Conservation (phyloP, 2,888 invertebrate species). For the Campoplex nolae region DNA sequence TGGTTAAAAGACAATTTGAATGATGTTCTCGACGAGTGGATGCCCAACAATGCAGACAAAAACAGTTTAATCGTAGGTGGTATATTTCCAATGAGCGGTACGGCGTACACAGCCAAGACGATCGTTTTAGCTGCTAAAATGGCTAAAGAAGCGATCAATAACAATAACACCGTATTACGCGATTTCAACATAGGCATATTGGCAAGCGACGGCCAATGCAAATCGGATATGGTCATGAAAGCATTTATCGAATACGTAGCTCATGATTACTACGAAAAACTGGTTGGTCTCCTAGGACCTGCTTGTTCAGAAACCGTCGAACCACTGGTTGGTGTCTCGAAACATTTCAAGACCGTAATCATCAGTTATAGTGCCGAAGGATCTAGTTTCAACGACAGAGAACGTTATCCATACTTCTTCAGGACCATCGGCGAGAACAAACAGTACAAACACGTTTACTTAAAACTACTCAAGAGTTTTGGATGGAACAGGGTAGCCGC, state of each 20-base stretch:
- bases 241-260: constrained; percentile 90
- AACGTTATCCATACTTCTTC: constrained; percentile 92
- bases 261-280: constrained; percentile 85
- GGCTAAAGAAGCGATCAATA: constrained; percentile 89
- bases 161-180: constrained; percentile 86
- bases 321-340: constrained; percentile 91
- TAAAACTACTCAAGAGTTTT: constrained; percentile 86
- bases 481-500: constrained; percentile 91
- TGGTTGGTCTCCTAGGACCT: constrained; percentile 91
- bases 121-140: constrained; percentile 87
- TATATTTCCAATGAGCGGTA: constrained; percentile 89
- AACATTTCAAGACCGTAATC: constrained; percentile 89
- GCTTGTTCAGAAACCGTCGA: constrained; percentile 93
- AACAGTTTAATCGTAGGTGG: constrained; percentile 88
- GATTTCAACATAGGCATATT: constrained; percentile 87
- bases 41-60: constrained; percentile 80
- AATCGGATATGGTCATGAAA: constrained; percentile 90
- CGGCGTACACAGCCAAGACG: constrained; percentile 87
- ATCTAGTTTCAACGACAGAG: constrained; percentile 89
- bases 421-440: constrained; percentile 92
- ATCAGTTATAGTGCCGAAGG: constrained; percentile 93
- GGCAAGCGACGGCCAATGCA: constrained; percentile 89
- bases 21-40: constrained; percentile 85
- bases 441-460: constrained; percentile 89
- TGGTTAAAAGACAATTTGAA: constrained; percentile 87